A percentile compares a stretch with the other conserved stretches of the same genome.
Conservation (phyloP, 2,113 vertebrate genomes). For the Morone saxatilis region DNA sequence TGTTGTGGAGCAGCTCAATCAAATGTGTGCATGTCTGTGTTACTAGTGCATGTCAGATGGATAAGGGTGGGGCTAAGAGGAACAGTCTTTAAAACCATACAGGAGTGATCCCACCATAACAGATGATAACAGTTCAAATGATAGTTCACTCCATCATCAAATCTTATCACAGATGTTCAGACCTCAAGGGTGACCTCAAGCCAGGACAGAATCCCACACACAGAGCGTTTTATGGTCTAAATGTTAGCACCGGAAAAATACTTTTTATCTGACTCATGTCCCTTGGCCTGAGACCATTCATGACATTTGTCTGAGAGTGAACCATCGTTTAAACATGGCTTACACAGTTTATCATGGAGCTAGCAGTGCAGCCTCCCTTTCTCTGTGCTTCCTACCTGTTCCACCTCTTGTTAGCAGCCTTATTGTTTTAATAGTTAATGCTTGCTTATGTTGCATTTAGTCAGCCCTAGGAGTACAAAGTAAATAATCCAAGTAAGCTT, state of each 20-base stretch:
- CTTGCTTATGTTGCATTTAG: constrained; percentile 85
- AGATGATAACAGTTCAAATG: constrained; percentile 87
- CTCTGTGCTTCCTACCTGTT: constrained; percentile 81
- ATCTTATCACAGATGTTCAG: constrained; percentile 61
- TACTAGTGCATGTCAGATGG: constrained; percentile 86
- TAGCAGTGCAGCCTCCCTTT: constrained; percentile 90
- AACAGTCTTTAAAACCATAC: constrained; percentile 75
- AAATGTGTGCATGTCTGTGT: constrained; percentile 77
- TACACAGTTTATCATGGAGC: constrained; percentile 92
- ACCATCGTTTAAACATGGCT: constrained; percentile 85
- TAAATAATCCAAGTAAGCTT: constrained; percentile 59
- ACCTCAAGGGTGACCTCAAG: constrained; percentile 70
- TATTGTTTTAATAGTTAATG: constrained; percentile 83
- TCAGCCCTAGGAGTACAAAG: constrained; percentile 63
- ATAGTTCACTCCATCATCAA: constrained; percentile 78
- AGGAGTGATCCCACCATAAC: constrained; percentile 68
- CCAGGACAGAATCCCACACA: constrained; percentile 21
- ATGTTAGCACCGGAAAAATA: not conserved
- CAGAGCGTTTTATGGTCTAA: not conserved
- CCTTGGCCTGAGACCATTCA: constrained; percentile 72
- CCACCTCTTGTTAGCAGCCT: constrained; percentile 74
- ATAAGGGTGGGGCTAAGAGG: constrained; percentile 76
- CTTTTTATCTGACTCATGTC: constrained; percentile 1
- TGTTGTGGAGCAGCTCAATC: constrained; percentile 75
- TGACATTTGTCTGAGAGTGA: constrained; percentile 72